Conservation (phyloP, 2,888 invertebrate species). For the Drosophila algonquin region DNA sequence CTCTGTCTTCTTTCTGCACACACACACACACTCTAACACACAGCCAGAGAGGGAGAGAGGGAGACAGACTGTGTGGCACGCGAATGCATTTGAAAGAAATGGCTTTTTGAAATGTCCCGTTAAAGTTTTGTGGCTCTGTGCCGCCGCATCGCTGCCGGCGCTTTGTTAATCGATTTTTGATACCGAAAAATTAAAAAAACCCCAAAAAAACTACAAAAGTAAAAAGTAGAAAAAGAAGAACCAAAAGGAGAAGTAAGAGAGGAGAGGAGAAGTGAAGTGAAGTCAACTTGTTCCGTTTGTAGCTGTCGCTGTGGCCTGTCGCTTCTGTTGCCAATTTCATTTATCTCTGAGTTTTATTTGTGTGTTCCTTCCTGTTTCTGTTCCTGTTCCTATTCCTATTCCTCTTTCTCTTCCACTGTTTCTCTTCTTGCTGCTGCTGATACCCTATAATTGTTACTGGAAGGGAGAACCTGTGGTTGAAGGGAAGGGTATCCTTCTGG, state of each 20-base stretch:
- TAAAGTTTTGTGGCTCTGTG: slow-evolving; percentile 47
- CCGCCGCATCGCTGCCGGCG: slow-evolving; percentile 45
- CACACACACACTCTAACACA: slow-evolving; percentile 9
- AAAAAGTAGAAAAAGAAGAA: slow-evolving; percentile 10
- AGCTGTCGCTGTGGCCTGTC: slow-evolving; percentile 24
- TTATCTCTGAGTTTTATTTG: slow-evolving; percentile 65
- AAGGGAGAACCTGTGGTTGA: background rate
- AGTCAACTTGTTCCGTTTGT: slow-evolving; percentile 58
- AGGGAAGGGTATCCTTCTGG: background rate
- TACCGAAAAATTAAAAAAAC: slow-evolving; percentile 35
- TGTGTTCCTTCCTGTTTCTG: slow-evolving; percentile 32
- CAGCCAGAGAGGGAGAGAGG: no score
- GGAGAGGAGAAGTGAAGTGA: slow-evolving; percentile 15
- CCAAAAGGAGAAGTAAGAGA: slow-evolving; percentile 42
- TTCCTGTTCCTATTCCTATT: background rate
- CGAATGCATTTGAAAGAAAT: slow-evolving; percentile 50
- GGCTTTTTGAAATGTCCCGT: slow-evolving; percentile 61
- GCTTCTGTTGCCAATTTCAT: slow-evolving; percentile 72
- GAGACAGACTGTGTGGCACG: slow-evolving; percentile 36
- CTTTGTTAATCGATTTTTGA: slow-evolving; percentile 78
- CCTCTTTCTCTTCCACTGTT: background rate
- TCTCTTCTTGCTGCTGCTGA: background rate
- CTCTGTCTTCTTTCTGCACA: slow-evolving; percentile 36
- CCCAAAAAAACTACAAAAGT: background rate
- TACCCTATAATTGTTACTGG: background rate